Evolutionary conservation across 2,113 vertebrate genomes (phyloP), one percentile per base, ranked within the genome.

Genomic region (Maccullochella peelii): DNA sequence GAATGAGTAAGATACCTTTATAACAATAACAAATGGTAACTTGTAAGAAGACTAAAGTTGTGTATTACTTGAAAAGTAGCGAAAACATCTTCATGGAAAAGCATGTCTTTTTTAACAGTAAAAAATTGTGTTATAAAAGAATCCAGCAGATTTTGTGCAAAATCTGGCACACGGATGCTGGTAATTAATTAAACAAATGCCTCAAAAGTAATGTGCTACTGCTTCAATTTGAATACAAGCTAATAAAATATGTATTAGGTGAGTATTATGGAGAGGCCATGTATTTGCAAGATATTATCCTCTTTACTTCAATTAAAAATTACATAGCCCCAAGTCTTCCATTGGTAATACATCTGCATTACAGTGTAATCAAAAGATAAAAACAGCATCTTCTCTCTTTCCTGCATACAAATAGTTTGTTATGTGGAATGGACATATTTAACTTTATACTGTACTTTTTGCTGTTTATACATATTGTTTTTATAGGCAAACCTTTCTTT

Each of bases 241-340:
- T 79, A 58, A 75, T 81, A 4, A n/a, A 55, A 47, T 52, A 49
- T n/a, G 4, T 10, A 25, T 18, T 14, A 30, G 2, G 1, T 80
- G 6, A 66, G 1, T 89, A 57, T 57, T 36, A 74, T 77, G 16
- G 57, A 42, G 21, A 33, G 15, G 50, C 36, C 20, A 65, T 50
- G 44, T 30, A 52, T 80, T 75, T 83, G 72, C 30, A 86, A 77
- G 57, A 67, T 57, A 71, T 30, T 74, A 77, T 65, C 15, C 14
- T 73, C 36, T 71, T 78, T 71, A 42, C 66, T 88, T 75, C 16
- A 59, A 44, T 79, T 54, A 62, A 72, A 70, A 49, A 30, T 30
- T 1, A 1, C n/a, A 75, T 2, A 75, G 36, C 59, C 36, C 14
- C 12, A 38, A 62, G 75, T 62, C 15, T 40, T 66, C n/a, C 54